These are phyloP conservation scores for Tetramorium bicarinatum DNA, from an alignment of 2,888 invertebrate species.

Conservation along the genomic window DNA sequence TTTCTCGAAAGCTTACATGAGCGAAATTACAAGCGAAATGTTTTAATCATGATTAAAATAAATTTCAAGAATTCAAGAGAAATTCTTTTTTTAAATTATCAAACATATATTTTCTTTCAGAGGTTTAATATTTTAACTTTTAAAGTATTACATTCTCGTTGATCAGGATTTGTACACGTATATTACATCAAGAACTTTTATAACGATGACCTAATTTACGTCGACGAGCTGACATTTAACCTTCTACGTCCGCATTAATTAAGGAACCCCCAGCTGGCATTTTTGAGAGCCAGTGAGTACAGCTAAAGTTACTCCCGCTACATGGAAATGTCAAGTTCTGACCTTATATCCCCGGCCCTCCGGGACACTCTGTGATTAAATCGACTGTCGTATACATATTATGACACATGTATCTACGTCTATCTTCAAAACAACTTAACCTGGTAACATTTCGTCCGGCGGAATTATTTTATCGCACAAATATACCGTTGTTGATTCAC, in stretches of 20 bases:
- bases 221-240: slow-evolving; percentile 48
- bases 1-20: background rate
- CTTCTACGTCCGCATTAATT: slow-evolving; percentile 63
- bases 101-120: background rate
- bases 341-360: slow-evolving; percentile 77
- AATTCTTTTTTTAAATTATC: background rate
- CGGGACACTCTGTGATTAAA: slow-evolving; percentile 80
- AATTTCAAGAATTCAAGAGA: background rate
- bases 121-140: background rate
- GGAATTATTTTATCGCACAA: slow-evolving; percentile 3
- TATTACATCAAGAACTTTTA: background rate
- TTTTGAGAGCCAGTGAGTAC: slow-evolving; percentile 71
- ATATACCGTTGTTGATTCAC: slow-evolving; percentile 9
- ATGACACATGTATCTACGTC: slow-evolving; percentile 30
- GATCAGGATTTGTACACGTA: background rate
- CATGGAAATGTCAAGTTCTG: slow-evolving; percentile 77
- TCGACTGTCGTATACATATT: slow-evolving; percentile 61
- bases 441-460: slow-evolving; percentile 72
- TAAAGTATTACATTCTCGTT: background rate
- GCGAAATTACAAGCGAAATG: background rate
- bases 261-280: slow-evolving; percentile 70
- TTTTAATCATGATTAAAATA: background rate
- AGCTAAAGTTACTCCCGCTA: slow-evolving; percentile 57
- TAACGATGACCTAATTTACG: slow-evolving; percentile 25
- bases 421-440: slow-evolving; percentile 65